Evolutionary conservation across 2,797 vertebrate genomes (phyloP).

Genomic region (Furcifer pardalis): DNA sequence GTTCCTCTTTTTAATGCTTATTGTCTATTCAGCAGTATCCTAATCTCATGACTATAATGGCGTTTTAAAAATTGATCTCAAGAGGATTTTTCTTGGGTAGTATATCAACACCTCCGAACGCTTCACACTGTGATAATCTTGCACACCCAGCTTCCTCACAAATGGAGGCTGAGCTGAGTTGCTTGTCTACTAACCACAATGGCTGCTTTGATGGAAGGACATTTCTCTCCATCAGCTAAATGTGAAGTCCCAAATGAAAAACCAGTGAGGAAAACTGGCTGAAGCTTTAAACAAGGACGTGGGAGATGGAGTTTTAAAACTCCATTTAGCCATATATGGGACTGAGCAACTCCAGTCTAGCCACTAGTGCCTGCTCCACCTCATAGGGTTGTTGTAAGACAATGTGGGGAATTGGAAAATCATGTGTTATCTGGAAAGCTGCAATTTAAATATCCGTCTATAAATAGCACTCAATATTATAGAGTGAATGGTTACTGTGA

Average conservation of each 20-base stretch:
- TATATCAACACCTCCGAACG: not conserved
- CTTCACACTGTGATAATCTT: not conserved
- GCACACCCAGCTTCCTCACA: not conserved
- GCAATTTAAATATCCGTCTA: too few relatives aligned
- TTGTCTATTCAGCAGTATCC: not conserved
- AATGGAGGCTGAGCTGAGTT: too few relatives aligned
- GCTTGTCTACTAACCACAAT: not conserved
- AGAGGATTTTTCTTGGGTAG: not conserved
- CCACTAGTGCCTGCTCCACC: not conserved
- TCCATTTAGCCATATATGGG: too few relatives aligned
- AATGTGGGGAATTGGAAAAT: too few relatives aligned
- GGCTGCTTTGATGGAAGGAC: not conserved
- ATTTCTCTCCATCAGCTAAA: not conserved
- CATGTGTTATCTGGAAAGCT: too few relatives aligned
- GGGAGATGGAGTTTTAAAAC: not conserved
- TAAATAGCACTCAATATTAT: too few relatives aligned
- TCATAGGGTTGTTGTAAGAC: not conserved
- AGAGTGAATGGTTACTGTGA: too few relatives aligned
- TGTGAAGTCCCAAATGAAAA: not conserved
- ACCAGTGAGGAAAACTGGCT: not conserved
- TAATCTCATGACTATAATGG: too few relatives aligned
- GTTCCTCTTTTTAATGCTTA: not conserved
- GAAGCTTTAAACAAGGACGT: not conserved
- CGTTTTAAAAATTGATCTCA: too few relatives aligned
- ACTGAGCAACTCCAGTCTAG: not conserved